phyloP scores from a whole-genome alignment of 2,113 vertebrate species.

The Neoarius graeffei region DNA sequence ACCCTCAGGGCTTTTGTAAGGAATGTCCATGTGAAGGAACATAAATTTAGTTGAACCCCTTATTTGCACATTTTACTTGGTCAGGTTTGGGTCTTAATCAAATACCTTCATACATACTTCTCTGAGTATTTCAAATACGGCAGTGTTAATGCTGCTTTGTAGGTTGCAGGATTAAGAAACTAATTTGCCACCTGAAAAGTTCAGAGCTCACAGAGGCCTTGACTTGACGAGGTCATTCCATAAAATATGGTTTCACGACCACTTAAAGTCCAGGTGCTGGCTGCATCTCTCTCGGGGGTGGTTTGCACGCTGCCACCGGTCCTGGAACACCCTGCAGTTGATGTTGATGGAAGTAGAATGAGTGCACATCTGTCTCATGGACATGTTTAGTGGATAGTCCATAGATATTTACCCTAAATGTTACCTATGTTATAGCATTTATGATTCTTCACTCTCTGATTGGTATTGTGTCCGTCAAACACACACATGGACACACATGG shows the following conservation, averaged over 20 bases:
- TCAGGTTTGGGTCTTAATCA: conserved; percentile 6
- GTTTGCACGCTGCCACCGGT: conserved; percentile 62
- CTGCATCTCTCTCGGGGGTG: conserved; percentile 60
- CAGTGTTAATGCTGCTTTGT: not conserved
- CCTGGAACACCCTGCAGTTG: conserved; percentile 46
- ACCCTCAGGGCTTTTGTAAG: conserved; percentile 62
- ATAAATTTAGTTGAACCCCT: conserved; percentile 61
- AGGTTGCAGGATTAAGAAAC: not conserved
- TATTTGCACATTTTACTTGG: conserved; percentile 30
- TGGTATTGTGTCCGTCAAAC: not conserved
- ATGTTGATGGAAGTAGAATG: conserved; percentile 52
- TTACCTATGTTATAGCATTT: conserved; percentile 27
- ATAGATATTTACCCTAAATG: conserved; percentile 35
- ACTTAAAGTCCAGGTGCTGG: conserved; percentile 56
- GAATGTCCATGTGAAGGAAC: conserved; percentile 69
- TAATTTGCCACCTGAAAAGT: conserved; percentile 6
- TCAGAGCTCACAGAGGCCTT: not conserved
- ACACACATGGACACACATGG: not conserved
- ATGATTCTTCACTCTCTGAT: conserved; percentile 32
- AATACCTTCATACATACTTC: not conserved
- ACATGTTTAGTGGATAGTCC: conserved; percentile 18
- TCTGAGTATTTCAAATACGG: not conserved
- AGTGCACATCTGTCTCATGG: conserved; percentile 28
- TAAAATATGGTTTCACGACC: conserved; percentile 40
- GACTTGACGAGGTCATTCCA: conserved; percentile 31